A percentile compares a stretch with the other conserved stretches of the same genome.
phyloP scores from a whole-genome alignment of 2,888 invertebrate genomes.

The Slavum lentiscoides region DNA sequence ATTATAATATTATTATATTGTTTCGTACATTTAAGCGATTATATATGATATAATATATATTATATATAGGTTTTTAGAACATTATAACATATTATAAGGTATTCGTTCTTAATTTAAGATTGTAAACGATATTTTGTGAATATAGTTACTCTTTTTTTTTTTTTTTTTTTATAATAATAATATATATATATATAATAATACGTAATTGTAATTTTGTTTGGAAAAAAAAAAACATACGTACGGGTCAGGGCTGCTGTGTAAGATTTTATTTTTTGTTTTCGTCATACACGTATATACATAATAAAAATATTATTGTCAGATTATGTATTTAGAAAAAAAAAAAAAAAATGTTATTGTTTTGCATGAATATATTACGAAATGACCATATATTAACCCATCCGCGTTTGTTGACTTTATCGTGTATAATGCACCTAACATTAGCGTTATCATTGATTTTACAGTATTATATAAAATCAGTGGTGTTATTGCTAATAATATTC shows the following conservation, averaged over 20 bases:
- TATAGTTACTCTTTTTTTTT: slow-evolving; percentile 48
- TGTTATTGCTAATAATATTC: too few species aligned
- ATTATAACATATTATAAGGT: not conserved
- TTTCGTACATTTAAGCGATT: slow-evolving; percentile 27
- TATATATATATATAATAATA: slow-evolving; percentile 10
- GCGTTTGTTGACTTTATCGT: slow-evolving; percentile 11
- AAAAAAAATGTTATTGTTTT: slow-evolving; percentile 45
- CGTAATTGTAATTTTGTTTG: slow-evolving; percentile 47
- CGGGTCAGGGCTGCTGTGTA: slow-evolving; percentile 53
- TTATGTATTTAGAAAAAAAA: slow-evolving; percentile 18
- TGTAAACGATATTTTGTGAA: slow-evolving; percentile 50
- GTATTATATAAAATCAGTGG: too few species aligned
- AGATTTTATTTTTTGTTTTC: slow-evolving; percentile 29
- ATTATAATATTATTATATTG: not conserved
- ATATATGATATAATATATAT: not conserved
- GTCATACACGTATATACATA: slow-evolving; percentile 13
- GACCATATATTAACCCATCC: slow-evolving; percentile 29
- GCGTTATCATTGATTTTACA: too few species aligned
- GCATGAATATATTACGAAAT: slow-evolving; percentile 51
- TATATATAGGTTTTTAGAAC: slow-evolving; percentile 6
- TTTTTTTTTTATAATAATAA: too few species aligned
- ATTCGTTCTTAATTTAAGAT: slow-evolving; percentile 34
- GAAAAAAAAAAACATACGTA: slow-evolving; percentile 35
- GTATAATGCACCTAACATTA: too few species aligned
- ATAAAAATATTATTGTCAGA: slow-evolving; percentile 39